Evolutionary conservation across 2,888 invertebrate genomes (phyloP).

Genomic region (Scelioninae gen. 1): DNA sequence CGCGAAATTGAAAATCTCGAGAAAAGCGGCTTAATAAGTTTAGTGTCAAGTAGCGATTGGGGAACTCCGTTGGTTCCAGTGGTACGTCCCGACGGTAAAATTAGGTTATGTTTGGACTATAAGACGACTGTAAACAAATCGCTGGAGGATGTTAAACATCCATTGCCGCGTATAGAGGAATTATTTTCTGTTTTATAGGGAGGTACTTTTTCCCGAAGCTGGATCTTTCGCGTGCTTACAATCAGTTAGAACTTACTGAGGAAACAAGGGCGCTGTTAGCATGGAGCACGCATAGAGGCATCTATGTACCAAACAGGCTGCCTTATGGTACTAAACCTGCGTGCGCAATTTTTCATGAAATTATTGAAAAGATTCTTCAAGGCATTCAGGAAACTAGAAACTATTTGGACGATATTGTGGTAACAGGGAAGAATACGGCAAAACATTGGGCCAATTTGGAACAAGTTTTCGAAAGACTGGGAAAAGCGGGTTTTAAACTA

Average conservation of each 20-base stretch:
- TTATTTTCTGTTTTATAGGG: constrained; percentile 56
- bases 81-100: constrained; percentile 11
- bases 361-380: constrained; percentile 76
- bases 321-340: constrained; percentile 80
- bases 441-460: constrained; percentile 74
- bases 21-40: constrained; percentile 41
- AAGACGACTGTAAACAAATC: constrained; percentile 75
- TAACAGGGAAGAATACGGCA: constrained; percentile 71
- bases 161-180: constrained; percentile 53
- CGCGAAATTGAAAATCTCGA: constrained; percentile 51
- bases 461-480: constrained; percentile 73
- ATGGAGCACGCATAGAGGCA: constrained; percentile 75
- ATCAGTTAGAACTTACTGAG: constrained; percentile 78
- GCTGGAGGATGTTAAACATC: constrained; percentile 74
- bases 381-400: constrained; percentile 67
- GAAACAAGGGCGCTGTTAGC: constrained; percentile 73
- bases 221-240: constrained; percentile 78
- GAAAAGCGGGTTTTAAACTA: constrained; percentile 73
- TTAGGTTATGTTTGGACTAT: constrained; percentile 73
- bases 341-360: constrained; percentile 79
- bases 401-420: constrained; percentile 76
- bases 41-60: constrained; percentile 46
- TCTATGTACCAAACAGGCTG: constrained; percentile 73
- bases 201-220: constrained; percentile 71
- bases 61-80: constrained; percentile 69